Evolutionary conservation across 2,888 invertebrate species (phyloP), one percentile per base, ranked within the genome.

Genomic region (Lymantria monacha): DNA sequence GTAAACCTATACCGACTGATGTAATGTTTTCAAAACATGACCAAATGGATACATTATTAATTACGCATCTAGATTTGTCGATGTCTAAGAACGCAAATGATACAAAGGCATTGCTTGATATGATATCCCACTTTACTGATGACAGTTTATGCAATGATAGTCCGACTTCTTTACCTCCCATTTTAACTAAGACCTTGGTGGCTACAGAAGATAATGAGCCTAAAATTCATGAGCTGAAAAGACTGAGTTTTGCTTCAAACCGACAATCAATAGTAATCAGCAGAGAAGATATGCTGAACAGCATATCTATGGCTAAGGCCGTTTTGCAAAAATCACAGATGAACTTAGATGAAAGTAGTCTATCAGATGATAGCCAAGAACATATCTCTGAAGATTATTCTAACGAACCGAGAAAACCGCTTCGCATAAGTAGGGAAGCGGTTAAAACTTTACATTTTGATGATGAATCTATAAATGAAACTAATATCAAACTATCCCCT

Each of bases 361-460:
- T 46, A 9, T 57, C 69, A 0, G 78, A 77, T 0, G 79, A 79
- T 0, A 66, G 67, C 0, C 64, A 63, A 38, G 70, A 63, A 7
- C 62, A 49, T 2, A 59, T 52, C 2, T 51, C 55, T 46, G 58
- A 53, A 0, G 45, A 55, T 1, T 10, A 9, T 8, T 12, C 7
- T 0, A 46, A 46, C 9, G 48, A 51, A 1, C 44, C 48, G 0
- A 68, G 60, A n/a, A 79, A 69, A 14, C 59, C 72, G 0, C 56
- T 57, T 0, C 66, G 78, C 15, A 47, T 73, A 22, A 84, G 82
- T 60, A 71, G 56, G n/a, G 86, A 85, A 30, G 82, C 89, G 0
- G 83, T 86, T 0, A 88, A 88, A 64, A 83, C 82, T 0, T 60
- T 90, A n/a, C 67, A 83, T 8, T 89, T 87, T 49, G 85, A 87